Base-by-base conservation (phyloP, 2,888 invertebrate genomes). In the Cephus nigrinus region DNA sequence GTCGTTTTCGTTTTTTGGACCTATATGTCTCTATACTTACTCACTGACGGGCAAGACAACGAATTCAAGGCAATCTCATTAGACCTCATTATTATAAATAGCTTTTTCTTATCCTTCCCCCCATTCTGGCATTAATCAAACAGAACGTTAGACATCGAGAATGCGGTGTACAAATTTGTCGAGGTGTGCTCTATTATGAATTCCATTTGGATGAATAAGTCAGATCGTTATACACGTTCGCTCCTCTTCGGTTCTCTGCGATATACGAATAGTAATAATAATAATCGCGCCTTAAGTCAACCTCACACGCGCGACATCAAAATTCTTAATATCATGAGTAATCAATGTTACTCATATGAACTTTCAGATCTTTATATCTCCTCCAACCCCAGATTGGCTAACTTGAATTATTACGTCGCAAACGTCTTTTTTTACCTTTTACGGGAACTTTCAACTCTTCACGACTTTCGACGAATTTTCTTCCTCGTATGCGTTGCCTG, bases 131-230 rank as follows among this genome's bases (percentile, higher is more conserved):
- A 85, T 85, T 84, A 85, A 84, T 84, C 85, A 84, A 71, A 80
- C 34, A 75, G 79, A 69, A 76, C 69, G 75, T 78, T 75, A 73
- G 78, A 79, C 80, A 33, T 73, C 71, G 69, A 75, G 82, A 81
- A 85, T 83, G 82, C 80, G 76, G 73, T 80, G 78, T 80, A 84
- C 83, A 83, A 86, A 85, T 86, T 86, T 82, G 83, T 83, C 79
- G 82, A 82, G 82, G 55, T 79, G 82, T 81, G 82, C 85, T 85
- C 84, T 82, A 80, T 80, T 81, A 79, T 81, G 76, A 83, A 83
- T 84, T 84, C 84, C 82, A 79, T 78, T 80, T 76, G 75, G 78
- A 81, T 85, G 84, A 86, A 82, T 84, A 84, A 83, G 78, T 75
- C 36, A 71, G 31, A 32, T 33, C 32, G 71, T 12, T 33, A 32